Evolutionary conservation across 2,113 vertebrate genomes (phyloP), one percentile per base, ranked within the genome.

Genomic region (Petrocephalus zakoni): DNA sequence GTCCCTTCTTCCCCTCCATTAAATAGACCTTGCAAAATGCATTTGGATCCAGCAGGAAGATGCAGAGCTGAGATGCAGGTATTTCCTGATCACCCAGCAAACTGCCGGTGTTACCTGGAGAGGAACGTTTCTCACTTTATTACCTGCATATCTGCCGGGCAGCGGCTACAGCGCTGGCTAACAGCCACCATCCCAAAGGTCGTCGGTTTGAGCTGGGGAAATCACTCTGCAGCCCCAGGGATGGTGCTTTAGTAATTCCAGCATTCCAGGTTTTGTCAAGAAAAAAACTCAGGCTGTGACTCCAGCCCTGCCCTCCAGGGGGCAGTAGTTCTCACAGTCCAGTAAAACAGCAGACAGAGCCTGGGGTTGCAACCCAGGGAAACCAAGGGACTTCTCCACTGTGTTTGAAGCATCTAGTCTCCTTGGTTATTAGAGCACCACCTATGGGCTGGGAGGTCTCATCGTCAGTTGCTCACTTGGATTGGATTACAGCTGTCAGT

Each of bases 191-290:
- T 64, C 25, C n/a, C 0, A 25, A 4, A 25, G 61, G n/a, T 64
- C 10, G n/a, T 9, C n/a, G 61, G 61, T 61, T 61, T 21, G 2
- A 61, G 58, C 22, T 61, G 21, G n/a, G 2, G 61, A 29, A 64
- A 9, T 64, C 2, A 2, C 61, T 3, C 9, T n/a, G 3, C 61
- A 64, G n/a, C n/a, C 22, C n/a, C 9, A n/a, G n/a, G 61, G 9
- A 25, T 25, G 61, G 61, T 25, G n/a, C 61, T 25, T 25, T n/a
- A 64, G 61, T 61, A 9, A 61, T n/a, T 61, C 92, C 91, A 93
- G 93, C 93, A 92, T 94, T 94, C 75, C 42, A 42, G 42, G 42
- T 42, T 42, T 42, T 42, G 42, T 42, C 42, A 42, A 42, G 42
- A 42, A 42, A 42, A 42, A 42, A 1, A 42, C 42, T 2, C 42